phyloP scores from a whole-genome alignment of 2,113 vertebrate genomes.

The Pluvianellus socialis region DNA sequence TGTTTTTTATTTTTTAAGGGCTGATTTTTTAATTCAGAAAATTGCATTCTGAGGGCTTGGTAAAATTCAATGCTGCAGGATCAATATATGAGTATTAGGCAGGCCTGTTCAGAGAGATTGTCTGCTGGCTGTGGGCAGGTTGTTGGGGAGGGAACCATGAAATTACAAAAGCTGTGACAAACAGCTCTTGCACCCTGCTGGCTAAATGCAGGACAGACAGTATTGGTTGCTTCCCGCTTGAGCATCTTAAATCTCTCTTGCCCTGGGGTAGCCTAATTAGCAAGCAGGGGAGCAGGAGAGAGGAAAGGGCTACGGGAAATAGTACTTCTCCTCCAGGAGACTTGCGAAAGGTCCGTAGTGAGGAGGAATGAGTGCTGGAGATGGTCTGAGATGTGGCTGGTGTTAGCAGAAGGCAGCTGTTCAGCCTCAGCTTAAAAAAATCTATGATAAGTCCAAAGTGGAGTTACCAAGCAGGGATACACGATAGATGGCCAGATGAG shows the following conservation, averaged over 20 bases:
- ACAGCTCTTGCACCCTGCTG: background rate
- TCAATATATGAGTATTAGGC: background rate
- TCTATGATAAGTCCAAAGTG: background rate
- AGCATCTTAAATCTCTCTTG: background rate
- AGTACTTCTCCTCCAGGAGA: background rate
- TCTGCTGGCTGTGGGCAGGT: background rate
- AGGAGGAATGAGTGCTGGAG: background rate
- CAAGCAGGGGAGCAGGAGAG: background rate
- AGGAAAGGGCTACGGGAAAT: background rate
- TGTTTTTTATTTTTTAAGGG: background rate
- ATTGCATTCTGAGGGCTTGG: background rate
- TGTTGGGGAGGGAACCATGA: background rate
- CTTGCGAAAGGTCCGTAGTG: background rate
- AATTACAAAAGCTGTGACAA: background rate
- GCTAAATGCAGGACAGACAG: background rate
- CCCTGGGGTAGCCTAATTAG: background rate
- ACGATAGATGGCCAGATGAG: background rate
- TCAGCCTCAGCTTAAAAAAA: background rate
- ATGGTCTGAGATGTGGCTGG: background rate
- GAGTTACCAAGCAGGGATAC: background rate
- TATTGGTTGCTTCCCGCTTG: background rate
- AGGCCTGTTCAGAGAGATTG: background rate
- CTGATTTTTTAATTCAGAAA: background rate
- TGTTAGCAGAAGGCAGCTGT: background rate
- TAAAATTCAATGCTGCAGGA: background rate